These are phyloP conservation scores for Hermodice carunculata DNA, from an alignment of 2,888 invertebrate genomes.

Conservation along the genomic window DNA sequence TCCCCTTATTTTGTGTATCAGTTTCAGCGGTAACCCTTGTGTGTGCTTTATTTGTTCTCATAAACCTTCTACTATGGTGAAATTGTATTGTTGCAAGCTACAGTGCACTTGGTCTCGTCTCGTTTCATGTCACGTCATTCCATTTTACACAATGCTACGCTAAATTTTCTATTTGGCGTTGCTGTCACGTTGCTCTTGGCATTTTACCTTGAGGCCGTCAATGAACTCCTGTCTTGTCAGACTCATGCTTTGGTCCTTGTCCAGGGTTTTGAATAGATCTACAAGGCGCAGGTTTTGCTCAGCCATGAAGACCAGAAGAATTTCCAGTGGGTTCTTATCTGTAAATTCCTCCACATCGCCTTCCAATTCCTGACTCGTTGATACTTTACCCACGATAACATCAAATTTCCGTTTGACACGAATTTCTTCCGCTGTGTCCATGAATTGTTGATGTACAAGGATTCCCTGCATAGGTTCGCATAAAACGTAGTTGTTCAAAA, in stretches of 20 bases:
- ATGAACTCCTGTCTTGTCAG: conserved; percentile 34
- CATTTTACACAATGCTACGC: background rate
- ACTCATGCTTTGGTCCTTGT: conserved; percentile 41
- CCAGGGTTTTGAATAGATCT: conserved; percentile 39
- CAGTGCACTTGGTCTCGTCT: too few relatives aligned
- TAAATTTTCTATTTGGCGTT: background rate
- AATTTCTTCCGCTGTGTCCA: conserved; percentile 20
- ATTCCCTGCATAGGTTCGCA: conserved; percentile 15
- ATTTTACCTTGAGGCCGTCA: conserved; percentile 27
- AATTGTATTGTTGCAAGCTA: too few relatives aligned
- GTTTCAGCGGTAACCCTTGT: too few relatives aligned
- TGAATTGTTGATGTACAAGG: conserved; percentile 31
- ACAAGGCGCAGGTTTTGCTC: conserved; percentile 38
- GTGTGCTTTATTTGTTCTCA: too few relatives aligned
- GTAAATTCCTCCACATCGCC: conserved; percentile 10
- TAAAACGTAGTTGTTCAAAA: background rate
- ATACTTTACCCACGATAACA: conserved; percentile 25
- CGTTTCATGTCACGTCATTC: too few relatives aligned
- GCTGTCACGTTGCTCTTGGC: background rate
- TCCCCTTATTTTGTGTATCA: too few relatives aligned
- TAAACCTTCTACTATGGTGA: too few relatives aligned
- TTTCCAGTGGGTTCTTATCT: conserved; percentile 40
- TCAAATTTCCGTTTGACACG: conserved; percentile 25
- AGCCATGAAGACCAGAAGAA: conserved; percentile 39
- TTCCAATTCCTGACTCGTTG: conserved; percentile 10